These are phyloP conservation scores for Hippoglossus hippoglossus DNA, from an alignment of 2,797 vertebrate species.

Conservation along the genomic window DNA sequence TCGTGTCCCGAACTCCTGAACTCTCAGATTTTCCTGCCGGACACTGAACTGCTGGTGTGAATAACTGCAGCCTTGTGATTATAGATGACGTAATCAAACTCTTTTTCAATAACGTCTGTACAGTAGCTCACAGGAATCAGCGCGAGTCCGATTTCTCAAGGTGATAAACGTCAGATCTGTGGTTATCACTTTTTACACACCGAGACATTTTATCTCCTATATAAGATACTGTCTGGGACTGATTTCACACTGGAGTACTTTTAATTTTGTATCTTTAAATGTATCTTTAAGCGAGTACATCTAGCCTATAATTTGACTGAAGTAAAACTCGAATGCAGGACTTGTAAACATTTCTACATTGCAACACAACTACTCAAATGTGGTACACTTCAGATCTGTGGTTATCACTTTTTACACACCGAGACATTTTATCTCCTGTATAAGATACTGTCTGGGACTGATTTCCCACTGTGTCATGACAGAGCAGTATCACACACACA, in stretches of 20 bases:
- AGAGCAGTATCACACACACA: constrained; percentile 9
- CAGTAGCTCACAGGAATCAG: background rate
- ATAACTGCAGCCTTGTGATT: background rate
- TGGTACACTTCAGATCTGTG: background rate
- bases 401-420: constrained; percentile 11
- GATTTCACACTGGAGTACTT: constrained; percentile 6
- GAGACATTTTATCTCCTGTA: constrained; percentile 24
- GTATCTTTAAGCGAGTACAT: too few species aligned
- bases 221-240: constrained; percentile 6
- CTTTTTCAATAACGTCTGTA: constrained; percentile 10
- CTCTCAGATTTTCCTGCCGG: background rate
- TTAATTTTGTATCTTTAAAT: too few species aligned
- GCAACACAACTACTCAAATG: too few species aligned
- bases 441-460: too few species aligned
- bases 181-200: constrained; percentile 12
- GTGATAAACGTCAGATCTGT: constrained; percentile 17
- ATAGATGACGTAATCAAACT: background rate
- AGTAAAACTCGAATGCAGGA: too few species aligned
- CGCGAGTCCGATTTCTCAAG: constrained; percentile 26
- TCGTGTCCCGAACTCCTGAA: fast-evolving
- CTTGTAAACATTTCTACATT: too few species aligned
- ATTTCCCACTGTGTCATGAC: constrained; percentile 10
- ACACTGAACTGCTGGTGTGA: background rate
- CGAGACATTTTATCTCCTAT: constrained; percentile 26
- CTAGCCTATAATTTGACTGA: too few species aligned